Base-by-base conservation (phyloP, 2,797 vertebrate genomes). In the Psittacula derbiana region DNA sequence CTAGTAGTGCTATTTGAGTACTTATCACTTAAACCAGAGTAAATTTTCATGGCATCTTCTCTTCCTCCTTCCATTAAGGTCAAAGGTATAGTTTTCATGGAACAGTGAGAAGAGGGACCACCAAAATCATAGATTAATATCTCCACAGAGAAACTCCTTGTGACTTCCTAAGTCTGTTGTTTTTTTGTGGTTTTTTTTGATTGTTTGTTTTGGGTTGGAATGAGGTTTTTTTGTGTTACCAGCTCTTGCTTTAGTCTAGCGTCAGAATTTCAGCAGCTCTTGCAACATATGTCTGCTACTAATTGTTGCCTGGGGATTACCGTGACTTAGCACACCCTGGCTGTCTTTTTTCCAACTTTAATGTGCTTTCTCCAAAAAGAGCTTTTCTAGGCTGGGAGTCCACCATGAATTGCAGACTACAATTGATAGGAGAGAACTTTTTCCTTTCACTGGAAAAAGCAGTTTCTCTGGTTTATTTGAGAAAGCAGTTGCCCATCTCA, bases 281-380 rank as follows among this genome's bases (percentile, higher is more conserved):
- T 91, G 53, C 16, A 64, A 52, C 1, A 15, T 38, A 20, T 41
- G 5, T 47, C 16, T 0, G 0, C 20, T 49, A 27, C 4, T 67
- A 65, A 53, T 65, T 9, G 11, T 44, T 38, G 18, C 15, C 12
- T 20, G 3, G 16, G 9, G 10, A 61, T 19, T 53, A 15, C 7
- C 1, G 2, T 33, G 79, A 3, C 0, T 31, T 31, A 53, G 9
- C 1, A 0, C 11, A 28, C 3, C 2, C 10, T 69, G 27, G 10
- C 6, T 58, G 14, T 17, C 55, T 78, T 86, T 83, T 73, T 73
- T 38, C 8, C 13, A 33, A 0, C 10, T 61, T 7, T 61, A 38
- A 44, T 3, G 6, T 30, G 1, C 2, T 64, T 78, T 23, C 15
- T 44, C 11, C 25, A 52, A 44, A 67, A 72, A 49, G 6, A 46